Conservation (phyloP, 2,113 vertebrate genomes). For the Merops nubicus region DNA sequence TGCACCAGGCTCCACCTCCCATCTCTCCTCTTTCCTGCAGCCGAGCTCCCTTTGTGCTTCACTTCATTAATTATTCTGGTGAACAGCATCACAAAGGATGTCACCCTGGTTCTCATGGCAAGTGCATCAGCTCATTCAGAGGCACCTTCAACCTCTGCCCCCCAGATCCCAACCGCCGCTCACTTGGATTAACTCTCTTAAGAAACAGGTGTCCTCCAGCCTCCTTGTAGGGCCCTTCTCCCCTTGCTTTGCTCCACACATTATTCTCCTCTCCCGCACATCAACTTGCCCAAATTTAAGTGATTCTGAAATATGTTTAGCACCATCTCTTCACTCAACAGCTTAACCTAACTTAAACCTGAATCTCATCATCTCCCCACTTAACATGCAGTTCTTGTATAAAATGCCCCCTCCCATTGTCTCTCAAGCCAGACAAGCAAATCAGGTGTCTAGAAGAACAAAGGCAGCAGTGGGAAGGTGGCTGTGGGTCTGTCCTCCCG, state of each 20-base stretch:
- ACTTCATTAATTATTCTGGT: rapidly evolving
- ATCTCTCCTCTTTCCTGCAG: rapidly evolving
- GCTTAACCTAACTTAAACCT: background rate
- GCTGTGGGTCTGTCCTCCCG: background rate
- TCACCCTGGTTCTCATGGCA: rapidly evolving
- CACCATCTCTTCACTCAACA: background rate
- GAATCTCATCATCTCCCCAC: background rate
- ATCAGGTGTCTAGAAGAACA: background rate
- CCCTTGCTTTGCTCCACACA: rapidly evolving
- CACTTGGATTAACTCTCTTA: rapidly evolving
- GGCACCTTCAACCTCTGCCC: background rate
- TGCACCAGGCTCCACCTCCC: background rate
- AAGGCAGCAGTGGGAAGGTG: background rate
- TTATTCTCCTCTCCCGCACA: background rate
- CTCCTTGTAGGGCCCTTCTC: background rate
- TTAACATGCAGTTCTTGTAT: background rate
- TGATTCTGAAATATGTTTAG: background rate
- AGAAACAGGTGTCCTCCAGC: background rate
- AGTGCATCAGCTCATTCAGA: rapidly evolving
- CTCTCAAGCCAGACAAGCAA: rapidly evolving
- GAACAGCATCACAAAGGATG: background rate
- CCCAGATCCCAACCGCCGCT: background rate
- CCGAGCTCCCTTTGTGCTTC: background rate
- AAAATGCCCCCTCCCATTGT: rapidly evolving
- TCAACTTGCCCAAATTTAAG: rapidly evolving